Percentiles rank a stretch among this genome's conserved stretches.
phyloP scores from a whole-genome alignment of 2,888 invertebrate genomes.

The Thumatha senex region DNA sequence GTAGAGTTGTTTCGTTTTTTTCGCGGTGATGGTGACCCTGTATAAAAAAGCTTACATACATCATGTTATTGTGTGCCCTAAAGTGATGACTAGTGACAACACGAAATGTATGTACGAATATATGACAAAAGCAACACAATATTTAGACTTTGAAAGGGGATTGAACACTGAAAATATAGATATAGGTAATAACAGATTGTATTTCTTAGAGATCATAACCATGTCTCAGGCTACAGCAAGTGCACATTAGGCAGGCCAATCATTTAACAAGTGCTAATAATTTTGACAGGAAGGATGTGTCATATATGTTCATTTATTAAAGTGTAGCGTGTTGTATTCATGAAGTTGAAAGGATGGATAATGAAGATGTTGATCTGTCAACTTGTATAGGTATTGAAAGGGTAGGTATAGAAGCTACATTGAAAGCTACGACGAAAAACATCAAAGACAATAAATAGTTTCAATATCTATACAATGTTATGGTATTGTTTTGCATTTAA shows the following conservation, averaged over 20 bases:
- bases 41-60: slow-evolving; percentile 40
- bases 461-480: slow-evolving; percentile 28
- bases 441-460: slow-evolving; percentile 13
- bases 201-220: slow-evolving; percentile 47
- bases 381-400: slow-evolving; percentile 35
- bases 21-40: slow-evolving; percentile 90
- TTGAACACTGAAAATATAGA: slow-evolving; percentile 15
- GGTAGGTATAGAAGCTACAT: slow-evolving; percentile 25
- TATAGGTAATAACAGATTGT: slow-evolving; percentile 27
- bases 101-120: slow-evolving; percentile 43
- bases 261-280: slow-evolving; percentile 58
- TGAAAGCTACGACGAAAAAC: slow-evolving; percentile 25
- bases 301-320: slow-evolving; percentile 37
- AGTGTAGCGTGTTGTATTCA: slow-evolving; percentile 32
- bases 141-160: slow-evolving; percentile 39
- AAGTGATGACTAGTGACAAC: slow-evolving; percentile 60
- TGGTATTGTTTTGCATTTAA: slow-evolving; percentile 26
- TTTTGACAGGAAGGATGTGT: slow-evolving; percentile 45
- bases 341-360: slow-evolving; percentile 22
- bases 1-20: slow-evolving; percentile 92
- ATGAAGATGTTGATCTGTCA: slow-evolving; percentile 34
- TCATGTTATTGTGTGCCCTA: slow-evolving; percentile 19
- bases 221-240: slow-evolving; percentile 56
- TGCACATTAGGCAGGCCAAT: slow-evolving; percentile 76
- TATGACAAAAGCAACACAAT: slow-evolving; percentile 61